Percentiles rank a stretch among this genome's conserved stretches.
These are phyloP conservation scores for Andrena dorsata DNA, from an alignment of 2,888 invertebrate species.

Conservation along the genomic window DNA sequence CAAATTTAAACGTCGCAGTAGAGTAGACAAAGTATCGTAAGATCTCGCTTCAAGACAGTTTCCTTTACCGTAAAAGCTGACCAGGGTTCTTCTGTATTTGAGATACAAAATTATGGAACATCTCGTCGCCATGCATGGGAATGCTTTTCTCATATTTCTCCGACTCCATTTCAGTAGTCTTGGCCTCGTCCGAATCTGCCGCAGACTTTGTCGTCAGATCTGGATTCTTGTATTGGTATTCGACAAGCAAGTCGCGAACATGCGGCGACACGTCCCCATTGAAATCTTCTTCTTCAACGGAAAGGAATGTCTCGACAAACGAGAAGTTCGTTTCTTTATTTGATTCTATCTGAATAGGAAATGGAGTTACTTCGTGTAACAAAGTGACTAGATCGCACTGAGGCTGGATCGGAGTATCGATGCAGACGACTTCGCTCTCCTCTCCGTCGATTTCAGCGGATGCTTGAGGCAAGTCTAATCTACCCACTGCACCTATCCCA, in stretches of 20 bases:
- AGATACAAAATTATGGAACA: slow-evolving; percentile 92
- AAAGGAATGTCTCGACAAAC: slow-evolving; percentile 87
- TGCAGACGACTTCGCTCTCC: slow-evolving; percentile 91
- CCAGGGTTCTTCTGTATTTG: slow-evolving; percentile 91
- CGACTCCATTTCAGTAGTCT: slow-evolving; percentile 82
- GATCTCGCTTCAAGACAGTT: not conserved
- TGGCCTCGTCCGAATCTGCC: slow-evolving; percentile 75
- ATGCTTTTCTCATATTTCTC: slow-evolving; percentile 93
- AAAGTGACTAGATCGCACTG: slow-evolving; percentile 90
- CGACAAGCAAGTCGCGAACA: slow-evolving; percentile 88
- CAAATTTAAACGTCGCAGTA: no score
- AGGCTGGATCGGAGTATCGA: slow-evolving; percentile 91
- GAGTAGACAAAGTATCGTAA: slow-evolving; percentile 12
- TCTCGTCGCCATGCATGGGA: slow-evolving; percentile 93
- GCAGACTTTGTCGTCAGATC: slow-evolving; percentile 69
- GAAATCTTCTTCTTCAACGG: slow-evolving; percentile 87
- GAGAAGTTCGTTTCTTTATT: slow-evolving; percentile 80
- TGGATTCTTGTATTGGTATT: slow-evolving; percentile 86
- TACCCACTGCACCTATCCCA: slow-evolving; percentile 86
- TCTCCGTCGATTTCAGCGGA: slow-evolving; percentile 94
- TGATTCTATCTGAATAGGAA: slow-evolving; percentile 84
- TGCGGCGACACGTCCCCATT: slow-evolving; percentile 86
- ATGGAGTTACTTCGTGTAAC: slow-evolving; percentile 88
- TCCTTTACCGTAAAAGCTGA: slow-evolving; percentile 91
- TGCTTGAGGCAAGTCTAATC: slow-evolving; percentile 87